A percentile compares a stretch with the other conserved stretches of the same genome.
These are phyloP conservation scores for Idaea straminata DNA, from an alignment of 2,888 invertebrate genomes.

Conservation along the genomic window DNA sequence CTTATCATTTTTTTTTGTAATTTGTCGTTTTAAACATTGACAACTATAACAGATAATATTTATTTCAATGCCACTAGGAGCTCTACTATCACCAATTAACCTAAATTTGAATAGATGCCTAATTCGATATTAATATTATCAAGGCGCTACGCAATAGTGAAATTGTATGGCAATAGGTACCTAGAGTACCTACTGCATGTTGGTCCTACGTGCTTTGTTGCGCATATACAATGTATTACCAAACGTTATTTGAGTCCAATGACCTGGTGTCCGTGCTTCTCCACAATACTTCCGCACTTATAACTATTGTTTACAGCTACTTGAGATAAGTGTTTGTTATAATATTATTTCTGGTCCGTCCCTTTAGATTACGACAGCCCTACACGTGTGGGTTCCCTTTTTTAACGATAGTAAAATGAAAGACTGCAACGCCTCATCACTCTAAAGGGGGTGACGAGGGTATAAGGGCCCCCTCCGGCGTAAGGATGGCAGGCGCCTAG, in stretches of 20 bases:
- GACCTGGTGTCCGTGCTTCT: slow-evolving; percentile 16
- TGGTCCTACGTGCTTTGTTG: neutral
- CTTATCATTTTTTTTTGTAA: no score
- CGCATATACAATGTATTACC: slow-evolving; percentile 1
- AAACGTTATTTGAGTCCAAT: slow-evolving; percentile 10
- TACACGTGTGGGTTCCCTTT: neutral
- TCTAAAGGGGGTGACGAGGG: no score
- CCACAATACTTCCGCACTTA: slow-evolving; percentile 18
- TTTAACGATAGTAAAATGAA: no score
- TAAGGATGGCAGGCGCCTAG: no score
- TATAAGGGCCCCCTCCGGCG: no score
- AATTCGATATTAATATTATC: neutral
- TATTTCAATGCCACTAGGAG: neutral
- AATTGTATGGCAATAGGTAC: neutral
- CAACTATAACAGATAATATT: neutral
- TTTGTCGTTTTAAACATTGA: no score
- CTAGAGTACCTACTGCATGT: neutral
- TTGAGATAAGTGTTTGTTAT: slow-evolving; percentile 2
- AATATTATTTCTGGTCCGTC: neutral
- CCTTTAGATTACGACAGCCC: neutral
- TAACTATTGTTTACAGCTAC: slow-evolving; percentile 15
- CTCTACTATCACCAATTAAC: neutral
- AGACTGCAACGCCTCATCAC: no score
- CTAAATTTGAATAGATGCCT: neutral
- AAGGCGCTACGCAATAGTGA: neutral